Evolutionary conservation across 1,140 invertebrate genomes (phyloP), one percentile per base, ranked within the genome.

Genomic region (Drosophila ironensis): DNA sequence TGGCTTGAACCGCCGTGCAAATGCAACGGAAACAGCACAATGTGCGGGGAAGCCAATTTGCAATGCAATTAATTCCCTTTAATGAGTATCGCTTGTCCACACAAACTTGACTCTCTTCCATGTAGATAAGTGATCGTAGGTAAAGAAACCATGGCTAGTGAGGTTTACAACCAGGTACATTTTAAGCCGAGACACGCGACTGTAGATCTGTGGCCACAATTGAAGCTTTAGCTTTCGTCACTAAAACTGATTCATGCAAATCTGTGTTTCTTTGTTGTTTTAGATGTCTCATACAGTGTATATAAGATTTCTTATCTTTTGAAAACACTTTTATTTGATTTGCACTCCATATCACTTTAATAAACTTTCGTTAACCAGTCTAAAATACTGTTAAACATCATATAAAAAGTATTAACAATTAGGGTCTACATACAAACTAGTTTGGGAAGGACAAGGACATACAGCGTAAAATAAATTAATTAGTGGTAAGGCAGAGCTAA

Each of bases 311-410:
- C n/a, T n/a, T n/a, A n/a, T n/a, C n/a, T n/a, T 16, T 16, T 14
- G 12, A 4, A 24, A 45, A 24, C 8, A 7, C 4, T 37, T 37
- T 16, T 12, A 14, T 37, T 37, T 52, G 11, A 11, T 30, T 46
- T 73, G 41, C 44, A 60, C 50, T 72, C 25, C 67, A 51, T 30
- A 71, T 80, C 52, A 81, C 44, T 71, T 81, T 53, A 51, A 64
- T 57, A 30, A 28, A 53, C 46, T 28, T 50, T 17, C 33, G 57
- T 82, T 64, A 72, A 76, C 41, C 72, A 46, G 47, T 84, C 69
- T 78, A 74, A 72, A 84, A 84, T 84, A 84, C 80, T 84, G 80
- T 53, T 84, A 60, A 84, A 78, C 35, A 68, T 80, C 42, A 57
- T 30, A 70, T 40, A 59, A 54, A 54, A 69, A n/a, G n/a, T n/a